These are phyloP conservation scores for Nasonovia ribisnigri DNA, from an alignment of 2,888 invertebrate genomes.

Conservation along the genomic window DNA sequence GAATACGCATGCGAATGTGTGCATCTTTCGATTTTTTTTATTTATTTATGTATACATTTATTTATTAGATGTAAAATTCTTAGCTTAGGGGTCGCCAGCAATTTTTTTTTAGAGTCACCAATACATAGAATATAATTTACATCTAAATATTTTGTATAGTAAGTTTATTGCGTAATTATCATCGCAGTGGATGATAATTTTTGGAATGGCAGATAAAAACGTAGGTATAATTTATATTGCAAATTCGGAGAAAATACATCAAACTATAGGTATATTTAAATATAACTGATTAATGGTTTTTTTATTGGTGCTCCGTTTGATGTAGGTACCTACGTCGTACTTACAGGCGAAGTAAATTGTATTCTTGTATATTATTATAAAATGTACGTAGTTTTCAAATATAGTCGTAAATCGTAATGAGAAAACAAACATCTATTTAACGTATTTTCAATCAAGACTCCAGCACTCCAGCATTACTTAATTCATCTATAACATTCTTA, in stretches of 20 bases:
- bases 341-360: neutral
- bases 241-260: neutral
- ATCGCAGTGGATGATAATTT: neutral
- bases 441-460: neutral
- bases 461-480: neutral
- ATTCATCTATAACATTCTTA: neutral
- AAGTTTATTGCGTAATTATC: neutral
- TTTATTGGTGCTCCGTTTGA: neutral
- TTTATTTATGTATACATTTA: too few species aligned
- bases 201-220: neutral
- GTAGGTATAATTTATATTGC: neutral
- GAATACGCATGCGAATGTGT: neutral
- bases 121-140: neutral
- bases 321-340: neutral
- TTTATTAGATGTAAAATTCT: too few species aligned
- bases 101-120: neutral
- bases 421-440: neutral
- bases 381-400: neutral
- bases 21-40: too few species aligned
- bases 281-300: neutral
- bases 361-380: neutral
- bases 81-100: neutral
- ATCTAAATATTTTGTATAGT: neutral
- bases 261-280: neutral
- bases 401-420: neutral